Base-by-base conservation (phyloP, 2,797 vertebrate species). In the Macroramphosus scolopax region DNA sequence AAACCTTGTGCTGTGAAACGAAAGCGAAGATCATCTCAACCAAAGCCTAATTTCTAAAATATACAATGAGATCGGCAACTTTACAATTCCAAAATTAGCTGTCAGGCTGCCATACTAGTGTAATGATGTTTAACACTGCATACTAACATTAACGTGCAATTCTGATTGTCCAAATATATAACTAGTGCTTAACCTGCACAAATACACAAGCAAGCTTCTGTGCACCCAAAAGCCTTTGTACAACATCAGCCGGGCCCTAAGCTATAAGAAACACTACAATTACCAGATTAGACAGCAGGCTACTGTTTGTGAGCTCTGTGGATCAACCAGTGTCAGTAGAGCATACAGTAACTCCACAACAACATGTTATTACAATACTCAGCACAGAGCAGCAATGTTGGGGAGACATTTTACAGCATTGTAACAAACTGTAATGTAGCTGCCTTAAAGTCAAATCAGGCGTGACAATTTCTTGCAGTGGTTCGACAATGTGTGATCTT, bases 231-330 rank as follows among this genome's bases (percentile, higher is more conserved):
- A 66, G 58, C 51, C 41, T 72, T 68, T 66, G 67, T 31, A 12
- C 7, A 50, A 50, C 53, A 63, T 70, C 65, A 70, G 51, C 52
- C 20, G 34, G 48, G 63, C 49, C 61, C 69, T 69, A 56, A 50
- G 56, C 55, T 61, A 51, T 59, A 48, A 37, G 47, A 59, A 72
- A 40, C 14, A 10, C 36, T 51, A 87, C 80, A 86, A 81, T 72
- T 73, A 64, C 31, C 64, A 44, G 81, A 72, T 86, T 71, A 80
- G 63, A 74, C 16, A 37, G 51, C 74, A 85, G 83, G 83, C 56
- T 60, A 60, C 54, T 75, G 78, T 81, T 67, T 63, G 68, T 17
- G 45, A 57, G 48, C 63, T 72, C 41, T 63, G 56, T 54, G 51
- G 78, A 54, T 74, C 53, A 56, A 56, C 49, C 47, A 51, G 45